phyloP scores from a whole-genome alignment of 2,797 vertebrate species.

The Chiroxiphia lanceolata region DNA sequence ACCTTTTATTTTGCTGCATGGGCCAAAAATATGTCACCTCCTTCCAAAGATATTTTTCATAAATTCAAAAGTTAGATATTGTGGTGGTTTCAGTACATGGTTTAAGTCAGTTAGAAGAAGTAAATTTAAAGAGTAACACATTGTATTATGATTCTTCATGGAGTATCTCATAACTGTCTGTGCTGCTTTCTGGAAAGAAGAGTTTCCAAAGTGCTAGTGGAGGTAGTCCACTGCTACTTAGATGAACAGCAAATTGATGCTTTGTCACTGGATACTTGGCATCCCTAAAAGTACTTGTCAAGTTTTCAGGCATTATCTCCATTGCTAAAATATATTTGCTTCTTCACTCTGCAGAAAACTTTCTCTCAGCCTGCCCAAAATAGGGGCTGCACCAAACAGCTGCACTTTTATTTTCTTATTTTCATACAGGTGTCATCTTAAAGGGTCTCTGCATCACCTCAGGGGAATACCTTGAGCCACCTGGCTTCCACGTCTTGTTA shows the following conservation, averaged over 20 bases:
- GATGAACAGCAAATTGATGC: background rate
- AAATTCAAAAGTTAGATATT: background rate
- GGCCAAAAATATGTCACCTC: background rate
- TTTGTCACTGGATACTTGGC: background rate
- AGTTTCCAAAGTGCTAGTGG: background rate
- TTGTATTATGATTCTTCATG: background rate
- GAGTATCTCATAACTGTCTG: background rate
- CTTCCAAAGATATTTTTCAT: background rate
- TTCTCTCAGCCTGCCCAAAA: background rate
- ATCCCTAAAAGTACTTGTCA: background rate
- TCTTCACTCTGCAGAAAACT: background rate
- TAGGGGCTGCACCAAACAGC: background rate
- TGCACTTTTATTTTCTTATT: background rate
- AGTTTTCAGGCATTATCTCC: background rate
- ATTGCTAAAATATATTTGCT: background rate
- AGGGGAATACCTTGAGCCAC: background rate
- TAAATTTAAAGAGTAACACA: background rate
- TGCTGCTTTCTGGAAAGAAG: background rate
- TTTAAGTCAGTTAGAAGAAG: background rate
- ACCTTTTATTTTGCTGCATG: background rate
- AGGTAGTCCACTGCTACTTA: background rate
- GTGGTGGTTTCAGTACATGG: rapidly evolving
- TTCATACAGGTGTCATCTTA: background rate
- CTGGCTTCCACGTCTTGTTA: background rate
- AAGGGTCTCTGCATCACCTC: background rate